These are phyloP conservation scores for Leptinotarsa rubiginosa DNA, from an alignment of 2,888 invertebrate species.

Conservation along the genomic window DNA sequence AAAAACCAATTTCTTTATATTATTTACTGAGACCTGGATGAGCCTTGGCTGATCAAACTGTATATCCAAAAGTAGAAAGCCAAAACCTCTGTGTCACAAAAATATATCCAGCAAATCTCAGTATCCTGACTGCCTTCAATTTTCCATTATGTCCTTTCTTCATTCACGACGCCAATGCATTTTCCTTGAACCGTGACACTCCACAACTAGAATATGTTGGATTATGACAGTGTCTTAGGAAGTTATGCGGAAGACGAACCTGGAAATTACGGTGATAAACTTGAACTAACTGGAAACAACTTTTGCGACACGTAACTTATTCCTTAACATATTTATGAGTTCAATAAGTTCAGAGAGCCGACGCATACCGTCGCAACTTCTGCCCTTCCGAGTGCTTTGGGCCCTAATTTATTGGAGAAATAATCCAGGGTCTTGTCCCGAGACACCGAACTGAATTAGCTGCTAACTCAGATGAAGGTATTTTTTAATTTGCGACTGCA, in stretches of 20 bases:
- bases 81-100: too few species aligned
- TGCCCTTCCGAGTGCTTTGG: not conserved
- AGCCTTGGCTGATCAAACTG: too few species aligned
- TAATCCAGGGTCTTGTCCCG: not conserved
- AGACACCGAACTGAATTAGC: not conserved
- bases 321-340: constrained; percentile 18
- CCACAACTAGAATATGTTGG: constrained; percentile 33
- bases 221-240: constrained; percentile 36
- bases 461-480: not conserved
- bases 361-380: not conserved
- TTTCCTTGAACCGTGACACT: not conserved
- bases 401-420: constrained; percentile 10
- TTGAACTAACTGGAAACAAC: constrained; percentile 41
- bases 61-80: too few species aligned
- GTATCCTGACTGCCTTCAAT: too few species aligned
- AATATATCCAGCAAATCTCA: not conserved
- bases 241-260: constrained; percentile 41
- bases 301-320: constrained; percentile 29
- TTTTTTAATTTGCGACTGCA: not conserved
- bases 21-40: too few species aligned
- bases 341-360: constrained; percentile 10
- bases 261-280: constrained; percentile 43
- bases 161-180: not conserved
- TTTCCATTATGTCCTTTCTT: too few species aligned
- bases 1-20: too few species aligned